Percentiles rank a stretch among this genome's conserved stretches.
phyloP scores from a whole-genome alignment of 2,888 invertebrate genomes.

The Cephus pulcher region DNA sequence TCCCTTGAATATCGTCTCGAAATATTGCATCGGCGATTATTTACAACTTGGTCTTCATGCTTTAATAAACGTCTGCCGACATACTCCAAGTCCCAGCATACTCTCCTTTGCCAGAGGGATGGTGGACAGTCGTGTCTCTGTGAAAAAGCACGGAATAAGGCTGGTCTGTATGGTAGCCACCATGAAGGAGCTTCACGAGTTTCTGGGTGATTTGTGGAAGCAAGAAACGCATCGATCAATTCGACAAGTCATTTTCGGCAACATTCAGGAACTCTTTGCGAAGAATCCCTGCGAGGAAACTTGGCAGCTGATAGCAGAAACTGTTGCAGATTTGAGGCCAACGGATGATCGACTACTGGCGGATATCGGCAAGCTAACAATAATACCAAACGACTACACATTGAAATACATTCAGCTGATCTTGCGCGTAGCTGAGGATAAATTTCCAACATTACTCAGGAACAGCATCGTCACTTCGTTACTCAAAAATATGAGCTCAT shows the following conservation, averaged over 20 bases:
- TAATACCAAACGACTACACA: conserved; percentile 34
- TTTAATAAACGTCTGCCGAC: conserved; percentile 35
- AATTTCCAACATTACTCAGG: background rate
- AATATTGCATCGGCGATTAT: conserved; percentile 44
- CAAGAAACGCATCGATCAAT: conserved; percentile 43
- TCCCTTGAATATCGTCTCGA: conserved; percentile 33
- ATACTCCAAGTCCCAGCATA: conserved; percentile 34
- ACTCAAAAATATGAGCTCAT: conserved; percentile 6
- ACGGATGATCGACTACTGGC: conserved; percentile 31
- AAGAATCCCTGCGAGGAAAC: conserved; percentile 27
- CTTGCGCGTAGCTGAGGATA: conserved; percentile 13
- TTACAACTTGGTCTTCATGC: conserved; percentile 30
- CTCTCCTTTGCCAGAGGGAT: conserved; percentile 39
- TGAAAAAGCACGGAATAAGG: conserved; percentile 55
- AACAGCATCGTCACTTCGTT: conserved; percentile 27
- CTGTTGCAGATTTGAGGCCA: conserved; percentile 28
- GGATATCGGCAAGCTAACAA: background rate
- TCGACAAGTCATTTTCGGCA: conserved; percentile 38
- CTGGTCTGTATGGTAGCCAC: conserved; percentile 39
- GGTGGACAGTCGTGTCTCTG: conserved; percentile 40
- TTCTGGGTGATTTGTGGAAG: conserved; percentile 34
- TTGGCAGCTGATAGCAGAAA: conserved; percentile 37
- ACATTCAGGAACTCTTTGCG: conserved; percentile 31
- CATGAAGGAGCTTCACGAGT: conserved; percentile 23
- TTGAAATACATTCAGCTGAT: conserved; percentile 28